A percentile compares a stretch with the other conserved stretches of the same genome.
Evolutionary conservation across 2,113 vertebrate species (phyloP).

Genomic region (Equus przewalskii): DNA sequence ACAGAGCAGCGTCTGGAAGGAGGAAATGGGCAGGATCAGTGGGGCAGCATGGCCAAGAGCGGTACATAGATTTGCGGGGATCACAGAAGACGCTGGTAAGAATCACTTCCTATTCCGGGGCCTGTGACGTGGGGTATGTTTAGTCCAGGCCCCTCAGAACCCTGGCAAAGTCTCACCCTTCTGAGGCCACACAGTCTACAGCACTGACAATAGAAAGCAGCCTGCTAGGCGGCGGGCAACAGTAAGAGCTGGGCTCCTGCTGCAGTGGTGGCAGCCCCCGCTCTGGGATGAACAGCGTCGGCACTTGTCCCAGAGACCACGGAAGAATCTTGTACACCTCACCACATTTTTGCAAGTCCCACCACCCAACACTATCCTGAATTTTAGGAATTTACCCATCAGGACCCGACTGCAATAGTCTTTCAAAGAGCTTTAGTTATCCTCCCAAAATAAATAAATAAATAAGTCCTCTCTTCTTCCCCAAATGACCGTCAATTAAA

Average conservation of each 20-base stretch:
- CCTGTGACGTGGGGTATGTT: background rate
- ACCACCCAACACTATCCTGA: background rate
- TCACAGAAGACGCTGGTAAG: background rate
- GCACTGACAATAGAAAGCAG: background rate
- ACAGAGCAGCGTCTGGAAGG: background rate
- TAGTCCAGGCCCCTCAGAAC: background rate
- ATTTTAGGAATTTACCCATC: background rate
- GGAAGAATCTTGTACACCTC: too few species aligned
- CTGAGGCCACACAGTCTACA: background rate
- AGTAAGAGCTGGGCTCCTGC: background rate
- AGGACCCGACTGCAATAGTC: background rate
- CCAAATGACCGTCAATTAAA: background rate
- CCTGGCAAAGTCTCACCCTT: background rate
- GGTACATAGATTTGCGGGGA: too few species aligned
- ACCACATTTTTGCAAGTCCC: background rate
- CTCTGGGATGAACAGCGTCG: fast-evolving
- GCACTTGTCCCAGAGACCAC: background rate
- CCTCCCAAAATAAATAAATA: too few species aligned
- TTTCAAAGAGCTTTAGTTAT: background rate
- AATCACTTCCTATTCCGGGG: background rate
- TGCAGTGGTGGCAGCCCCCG: background rate
- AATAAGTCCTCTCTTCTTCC: background rate
- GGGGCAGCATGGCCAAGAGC: background rate
- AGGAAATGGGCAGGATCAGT: fast-evolving
- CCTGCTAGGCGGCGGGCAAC: fast-evolving